Conservation (phyloP, 2,888 invertebrate genomes). For the Altica lythri region DNA sequence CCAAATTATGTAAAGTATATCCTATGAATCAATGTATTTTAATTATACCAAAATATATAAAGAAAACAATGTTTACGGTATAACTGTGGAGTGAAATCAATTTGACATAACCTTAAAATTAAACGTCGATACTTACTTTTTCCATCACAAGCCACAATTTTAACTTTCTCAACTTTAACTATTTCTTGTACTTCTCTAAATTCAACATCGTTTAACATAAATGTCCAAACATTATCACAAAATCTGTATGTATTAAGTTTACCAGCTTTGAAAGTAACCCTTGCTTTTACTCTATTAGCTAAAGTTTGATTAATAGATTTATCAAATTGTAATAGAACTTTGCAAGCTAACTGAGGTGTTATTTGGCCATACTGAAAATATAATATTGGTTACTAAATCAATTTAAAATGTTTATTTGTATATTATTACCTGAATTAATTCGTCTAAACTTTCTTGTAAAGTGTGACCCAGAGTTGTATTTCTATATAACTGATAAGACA, state of each 20-base stretch:
- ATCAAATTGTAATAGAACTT: slow-evolving; percentile 95
- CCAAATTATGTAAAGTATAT: no score
- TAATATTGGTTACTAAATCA: no score
- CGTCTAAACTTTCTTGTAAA: slow-evolving; percentile 95
- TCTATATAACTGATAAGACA: slow-evolving; percentile 97
- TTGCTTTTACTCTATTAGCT: slow-evolving; percentile 87
- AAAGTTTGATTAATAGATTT: slow-evolving; percentile 94
- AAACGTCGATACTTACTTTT: slow-evolving; percentile 76
- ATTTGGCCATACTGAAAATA: slow-evolving; percentile 96
- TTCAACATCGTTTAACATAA: slow-evolving; percentile 97
- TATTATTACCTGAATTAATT: slow-evolving; percentile 80
- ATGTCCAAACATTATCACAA: slow-evolving; percentile 99
- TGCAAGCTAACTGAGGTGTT: slow-evolving; percentile 88
- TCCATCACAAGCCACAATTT: slow-evolving; percentile 98
- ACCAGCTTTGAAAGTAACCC: slow-evolving; percentile 91
- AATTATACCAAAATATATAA: no score
- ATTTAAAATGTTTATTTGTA: slow-evolving; percentile 29
- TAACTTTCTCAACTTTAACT: slow-evolving; percentile 90
- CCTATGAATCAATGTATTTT: no score
- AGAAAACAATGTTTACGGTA: no score
- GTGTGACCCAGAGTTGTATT: slow-evolving; percentile 98
- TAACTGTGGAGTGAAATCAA: no score
- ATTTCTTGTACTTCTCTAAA: slow-evolving; percentile 94
- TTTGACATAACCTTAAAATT: no score
- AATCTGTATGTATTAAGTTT: slow-evolving; percentile 89